A percentile compares a stretch with the other conserved stretches of the same genome.
Conservation (phyloP, 1,140 invertebrate genomes). For the Pseudomyrmex dendroicus region DNA sequence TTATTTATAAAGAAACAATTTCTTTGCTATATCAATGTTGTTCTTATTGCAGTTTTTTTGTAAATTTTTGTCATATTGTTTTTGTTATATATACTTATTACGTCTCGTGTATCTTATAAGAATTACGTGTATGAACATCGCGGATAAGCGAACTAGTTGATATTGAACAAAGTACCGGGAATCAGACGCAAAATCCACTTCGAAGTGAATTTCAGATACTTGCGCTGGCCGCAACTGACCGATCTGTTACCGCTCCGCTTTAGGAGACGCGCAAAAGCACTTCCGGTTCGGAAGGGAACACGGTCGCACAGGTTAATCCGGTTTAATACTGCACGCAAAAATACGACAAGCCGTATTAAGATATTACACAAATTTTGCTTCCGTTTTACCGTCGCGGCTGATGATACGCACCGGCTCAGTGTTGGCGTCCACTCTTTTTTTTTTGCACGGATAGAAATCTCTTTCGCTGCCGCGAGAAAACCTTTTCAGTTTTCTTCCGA, state of each 20-base stretch:
- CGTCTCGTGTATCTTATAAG: too few species aligned
- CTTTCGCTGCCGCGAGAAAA: conserved; percentile 9
- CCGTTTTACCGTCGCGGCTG: conserved; percentile 38
- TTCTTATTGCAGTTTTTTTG: too few species aligned
- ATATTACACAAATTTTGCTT: conserved; percentile 16
- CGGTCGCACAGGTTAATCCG: conserved; percentile 39
- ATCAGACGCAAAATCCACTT: conserved; percentile 53
- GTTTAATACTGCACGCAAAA: conserved; percentile 34
- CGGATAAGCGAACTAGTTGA: conserved; percentile 6
- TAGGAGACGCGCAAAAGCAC: conserved; percentile 61
- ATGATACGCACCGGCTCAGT: not conserved
- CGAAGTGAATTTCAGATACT: conserved; percentile 45
- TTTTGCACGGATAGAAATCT: conserved; percentile 28
- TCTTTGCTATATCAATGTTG: too few species aligned
- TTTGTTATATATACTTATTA: too few species aligned
- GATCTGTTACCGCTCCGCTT: conserved; percentile 43
- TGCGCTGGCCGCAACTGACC: conserved; percentile 4
- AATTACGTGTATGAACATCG: not conserved
- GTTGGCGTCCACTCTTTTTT: conserved; percentile 18
- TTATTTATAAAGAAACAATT: too few species aligned
- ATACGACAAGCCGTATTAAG: not conserved
- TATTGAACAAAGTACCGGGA: conserved; percentile 33
- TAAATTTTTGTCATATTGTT: too few species aligned
- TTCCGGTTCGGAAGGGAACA: conserved; percentile 42
- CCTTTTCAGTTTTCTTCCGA: not conserved